Evolutionary conservation across 2,888 invertebrate species (phyloP).

Genomic region (Conus canariensis): DNA sequence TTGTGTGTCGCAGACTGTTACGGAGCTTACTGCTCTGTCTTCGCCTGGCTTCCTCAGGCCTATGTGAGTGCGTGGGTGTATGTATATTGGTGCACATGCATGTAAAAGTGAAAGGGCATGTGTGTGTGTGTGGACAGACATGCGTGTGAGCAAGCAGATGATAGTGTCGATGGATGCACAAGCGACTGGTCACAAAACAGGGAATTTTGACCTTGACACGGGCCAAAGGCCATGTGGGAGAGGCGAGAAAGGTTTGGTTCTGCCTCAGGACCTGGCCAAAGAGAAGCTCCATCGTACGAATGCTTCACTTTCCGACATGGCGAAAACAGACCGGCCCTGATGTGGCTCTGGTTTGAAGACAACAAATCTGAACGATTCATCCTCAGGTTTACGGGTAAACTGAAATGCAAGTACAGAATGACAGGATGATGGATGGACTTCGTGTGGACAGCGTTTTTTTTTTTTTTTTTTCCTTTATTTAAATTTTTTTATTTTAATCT

Average conservation of each 20-base stretch:
- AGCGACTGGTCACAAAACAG: too few relatives aligned
- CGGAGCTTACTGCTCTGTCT: not conserved
- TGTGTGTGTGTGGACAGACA: not conserved
- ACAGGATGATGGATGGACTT: not conserved
- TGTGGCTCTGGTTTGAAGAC: not conserved
- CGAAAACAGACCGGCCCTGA: too few relatives aligned
- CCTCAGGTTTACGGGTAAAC: slow-evolving; percentile 41
- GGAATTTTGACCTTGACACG: too few relatives aligned
- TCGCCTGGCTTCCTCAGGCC: not conserved
- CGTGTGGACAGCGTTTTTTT: not conserved
- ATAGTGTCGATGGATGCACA: too few relatives aligned
- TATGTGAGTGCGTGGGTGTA: not conserved
- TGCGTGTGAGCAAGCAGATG: too few relatives aligned
- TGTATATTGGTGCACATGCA: not conserved
- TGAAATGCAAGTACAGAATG: not conserved
- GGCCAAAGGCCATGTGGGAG: not conserved
- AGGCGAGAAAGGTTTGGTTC: not conserved
- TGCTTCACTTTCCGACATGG: too few relatives aligned
- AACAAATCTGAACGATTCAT: slow-evolving; percentile 25
- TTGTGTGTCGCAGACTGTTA: not conserved
- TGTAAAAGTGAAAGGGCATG: not conserved
- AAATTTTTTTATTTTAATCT: too few relatives aligned
- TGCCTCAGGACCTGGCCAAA: not conserved
- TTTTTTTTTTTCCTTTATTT: not conserved
- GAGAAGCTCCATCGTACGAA: not conserved